phyloP scores from a whole-genome alignment of 2,113 vertebrate species.

The Electrona antarctica region DNA sequence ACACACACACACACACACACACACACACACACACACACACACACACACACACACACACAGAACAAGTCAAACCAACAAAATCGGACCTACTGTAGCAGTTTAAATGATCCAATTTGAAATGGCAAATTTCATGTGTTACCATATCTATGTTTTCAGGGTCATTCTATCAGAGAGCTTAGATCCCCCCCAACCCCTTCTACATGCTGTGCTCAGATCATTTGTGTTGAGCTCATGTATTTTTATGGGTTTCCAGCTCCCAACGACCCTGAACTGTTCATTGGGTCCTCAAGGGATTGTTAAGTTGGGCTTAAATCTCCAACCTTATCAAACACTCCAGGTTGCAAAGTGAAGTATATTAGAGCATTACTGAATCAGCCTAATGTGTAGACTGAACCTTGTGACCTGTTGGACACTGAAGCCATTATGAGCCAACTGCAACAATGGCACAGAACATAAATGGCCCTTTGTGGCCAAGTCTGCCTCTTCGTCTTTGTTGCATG shows the following conservation, averaged over 20 bases:
- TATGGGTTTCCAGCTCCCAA: slow-evolving; percentile 56
- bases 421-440: slow-evolving; percentile 61
- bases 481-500: slow-evolving; percentile 50
- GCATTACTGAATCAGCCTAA: slow-evolving; percentile 51
- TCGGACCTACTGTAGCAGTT: slow-evolving; percentile 39
- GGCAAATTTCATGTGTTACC: slow-evolving; percentile 37
- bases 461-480: slow-evolving; percentile 65
- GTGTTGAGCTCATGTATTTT: slow-evolving; percentile 58
- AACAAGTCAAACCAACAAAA: slow-evolving; percentile 58
- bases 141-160: slow-evolving; percentile 17
- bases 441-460: slow-evolving; percentile 62
- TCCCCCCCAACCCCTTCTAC: slow-evolving; percentile 30
- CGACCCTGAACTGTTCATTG: slow-evolving; percentile 69
- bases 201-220: slow-evolving; percentile 52
- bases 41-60: background rate
- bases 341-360: slow-evolving; percentile 55
- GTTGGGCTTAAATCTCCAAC: slow-evolving; percentile 54
- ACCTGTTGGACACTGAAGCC: slow-evolving; percentile 52
- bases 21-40: too few species aligned
- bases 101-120: slow-evolving; percentile 41
- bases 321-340: slow-evolving; percentile 59
- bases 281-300: slow-evolving; percentile 59
- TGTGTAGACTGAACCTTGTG: slow-evolving; percentile 48
- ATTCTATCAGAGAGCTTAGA: slow-evolving; percentile 22
- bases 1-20: too few species aligned